Conservation (phyloP, 2,797 vertebrate species). For the Peromyscus nudipes region DNA sequence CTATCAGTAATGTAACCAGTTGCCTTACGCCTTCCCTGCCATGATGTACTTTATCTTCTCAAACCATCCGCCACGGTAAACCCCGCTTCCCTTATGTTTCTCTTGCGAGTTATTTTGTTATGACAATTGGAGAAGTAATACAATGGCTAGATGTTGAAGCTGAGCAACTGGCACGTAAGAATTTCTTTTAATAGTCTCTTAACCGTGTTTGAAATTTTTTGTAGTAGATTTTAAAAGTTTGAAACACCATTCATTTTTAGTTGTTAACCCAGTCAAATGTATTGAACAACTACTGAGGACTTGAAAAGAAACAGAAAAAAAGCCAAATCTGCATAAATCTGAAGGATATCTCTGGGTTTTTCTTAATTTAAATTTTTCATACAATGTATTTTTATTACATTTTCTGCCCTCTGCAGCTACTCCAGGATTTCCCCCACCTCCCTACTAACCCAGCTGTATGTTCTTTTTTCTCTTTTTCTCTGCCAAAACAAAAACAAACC, state of each 20-base stretch:
- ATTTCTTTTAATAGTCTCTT: not conserved
- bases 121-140: not conserved
- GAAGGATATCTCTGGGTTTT: not conserved
- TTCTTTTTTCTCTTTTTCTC: not conserved
- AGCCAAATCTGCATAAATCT: not conserved
- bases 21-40: not conserved
- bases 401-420: not conserved
- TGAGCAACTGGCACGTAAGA: not conserved
- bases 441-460: not conserved
- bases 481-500: not conserved
- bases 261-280: not conserved
- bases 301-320: not conserved
- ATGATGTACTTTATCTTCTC: not conserved
- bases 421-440: not conserved
- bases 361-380: not conserved
- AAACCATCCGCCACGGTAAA: not conserved
- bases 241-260: constrained; percentile 13
- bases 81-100: not conserved
- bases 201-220: constrained; percentile 43
- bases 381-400: not conserved
- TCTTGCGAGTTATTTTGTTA: not conserved
- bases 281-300: not conserved
- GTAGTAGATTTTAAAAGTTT: constrained; percentile 34
- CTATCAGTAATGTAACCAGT: not conserved
- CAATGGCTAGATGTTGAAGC: not conserved